Percentiles rank a stretch among this genome's conserved stretches.
Conservation (phyloP, 2,888 invertebrate genomes). For the Epistrophella euchroma region DNA sequence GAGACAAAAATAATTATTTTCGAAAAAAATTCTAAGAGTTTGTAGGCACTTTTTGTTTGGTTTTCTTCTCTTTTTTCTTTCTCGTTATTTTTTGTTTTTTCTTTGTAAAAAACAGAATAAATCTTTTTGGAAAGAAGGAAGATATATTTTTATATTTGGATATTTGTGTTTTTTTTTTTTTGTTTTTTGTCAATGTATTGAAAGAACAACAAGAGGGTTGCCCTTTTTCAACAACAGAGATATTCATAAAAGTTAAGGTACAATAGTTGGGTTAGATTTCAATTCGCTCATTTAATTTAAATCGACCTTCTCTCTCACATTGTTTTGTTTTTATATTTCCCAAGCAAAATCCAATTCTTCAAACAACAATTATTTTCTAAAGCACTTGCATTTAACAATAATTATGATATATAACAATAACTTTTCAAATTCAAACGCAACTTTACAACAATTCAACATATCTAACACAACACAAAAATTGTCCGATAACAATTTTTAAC, state of each 20-base stretch:
- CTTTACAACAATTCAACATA: slow-evolving; percentile 52
- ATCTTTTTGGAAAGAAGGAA: slow-evolving; percentile 64
- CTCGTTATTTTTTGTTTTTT: slow-evolving; percentile 12
- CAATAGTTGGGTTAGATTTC: slow-evolving; percentile 74
- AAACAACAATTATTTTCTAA: slow-evolving; percentile 69
- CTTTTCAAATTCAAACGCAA: slow-evolving; percentile 53
- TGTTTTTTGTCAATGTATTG: slow-evolving; percentile 25
- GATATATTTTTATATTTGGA: slow-evolving; percentile 40
- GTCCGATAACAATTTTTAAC: slow-evolving; percentile 31
- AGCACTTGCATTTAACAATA: slow-evolving; percentile 67
- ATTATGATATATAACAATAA: slow-evolving; percentile 54
- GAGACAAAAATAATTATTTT: slow-evolving; percentile 60
- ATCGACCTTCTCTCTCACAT: slow-evolving; percentile 53
- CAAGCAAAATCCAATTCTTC: slow-evolving; percentile 55
- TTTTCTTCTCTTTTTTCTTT: slow-evolving; percentile 33
- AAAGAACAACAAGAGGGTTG: slow-evolving; percentile 72
- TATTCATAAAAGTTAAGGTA: slow-evolving; percentile 74
- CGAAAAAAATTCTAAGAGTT: slow-evolving; percentile 65
- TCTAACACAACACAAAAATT: slow-evolving; percentile 54
- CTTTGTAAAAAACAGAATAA: slow-evolving; percentile 58
- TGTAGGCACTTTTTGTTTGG: slow-evolving; percentile 74
- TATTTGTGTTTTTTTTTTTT: no score
- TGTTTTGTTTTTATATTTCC: slow-evolving; percentile 33
- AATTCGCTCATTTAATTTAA: slow-evolving; percentile 55
- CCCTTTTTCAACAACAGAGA: slow-evolving; percentile 55